A percentile compares a stretch with the other conserved stretches of the same genome.
Evolutionary conservation across 2,797 vertebrate species (phyloP).

Genomic region (Anguilla pacifica): DNA sequence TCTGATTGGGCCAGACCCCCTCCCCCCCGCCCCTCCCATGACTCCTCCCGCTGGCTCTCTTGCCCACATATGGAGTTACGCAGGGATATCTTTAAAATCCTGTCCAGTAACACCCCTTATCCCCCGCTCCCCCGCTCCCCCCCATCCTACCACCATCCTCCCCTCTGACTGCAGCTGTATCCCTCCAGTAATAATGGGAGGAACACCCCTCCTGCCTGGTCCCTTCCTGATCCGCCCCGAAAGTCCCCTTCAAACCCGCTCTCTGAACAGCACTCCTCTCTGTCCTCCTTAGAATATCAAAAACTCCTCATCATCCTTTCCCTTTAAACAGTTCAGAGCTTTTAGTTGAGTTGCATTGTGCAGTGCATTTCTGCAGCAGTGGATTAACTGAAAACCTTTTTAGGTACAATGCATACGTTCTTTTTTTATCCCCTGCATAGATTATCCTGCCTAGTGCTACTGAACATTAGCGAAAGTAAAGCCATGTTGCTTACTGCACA

Average conservation of each 20-base stretch:
- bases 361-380: neutral
- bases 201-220: conserved; percentile 8
- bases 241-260: neutral
- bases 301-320: neutral
- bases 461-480: neutral
- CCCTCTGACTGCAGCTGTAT: conserved; percentile 18
- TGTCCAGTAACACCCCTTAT: neutral
- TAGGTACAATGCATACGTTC: conserved; percentile 1
- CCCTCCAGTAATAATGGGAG: conserved; percentile 11
- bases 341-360: neutral
- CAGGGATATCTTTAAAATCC: conserved; percentile 20
- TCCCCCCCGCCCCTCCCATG: neutral
- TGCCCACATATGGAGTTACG: neutral
- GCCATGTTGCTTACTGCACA: neutral
- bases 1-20: neutral
- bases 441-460: neutral
- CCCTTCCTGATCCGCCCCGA: neutral
- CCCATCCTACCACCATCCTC: neutral
- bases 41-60: neutral
- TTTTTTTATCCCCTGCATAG: neutral
- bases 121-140: neutral
- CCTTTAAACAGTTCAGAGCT: neutral
- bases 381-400: conserved; percentile 6
- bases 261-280: neutral
- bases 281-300: neutral